Base-by-base conservation (phyloP, 1,140 invertebrate genomes). In the Drosophila micromelanica region DNA sequence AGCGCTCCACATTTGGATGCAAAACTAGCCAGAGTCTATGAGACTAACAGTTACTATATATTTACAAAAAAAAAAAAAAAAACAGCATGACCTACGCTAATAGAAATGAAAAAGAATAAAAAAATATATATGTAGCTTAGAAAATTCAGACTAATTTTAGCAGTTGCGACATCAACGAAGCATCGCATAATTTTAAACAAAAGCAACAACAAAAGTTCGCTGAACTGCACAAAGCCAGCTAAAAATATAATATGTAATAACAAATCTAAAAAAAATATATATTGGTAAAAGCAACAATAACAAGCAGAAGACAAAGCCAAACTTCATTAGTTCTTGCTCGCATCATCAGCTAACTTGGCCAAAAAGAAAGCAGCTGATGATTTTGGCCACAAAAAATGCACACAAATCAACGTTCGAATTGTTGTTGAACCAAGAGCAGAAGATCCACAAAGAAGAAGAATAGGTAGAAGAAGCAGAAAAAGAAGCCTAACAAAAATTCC, bases 351-450 rank as follows among this genome's bases (percentile, higher is more conserved):
- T 42, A 75, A 61, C 27, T 62, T 74, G 73, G 51, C 46, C 71
- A 71, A 75, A 60, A 71, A 78, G 60, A 71, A 75, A 75, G 69
- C 61, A 81, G 59, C 68, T 68, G 73, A 71, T 57, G 38, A 67
- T 67, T 49, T 45, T 51, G 54, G 54, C 62, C 63, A 68, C 70
- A 82, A 85, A 87, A 89, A 86, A 81, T 87, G 82, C 82, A 87
- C 82, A 89, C 82, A 87, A 89, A 87, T 87, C 84, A 87, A 84
- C 64, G 64, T 72, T 82, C 62, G 68, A 78, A 84, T 84, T 82
- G 71, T 74, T 71, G 63, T 27, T 52, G 67, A 76, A 78, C 73
- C 76, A 79, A 71, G 8, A 74, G 56, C 43, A 61, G 79, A 67
- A 56, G 64, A 60, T 20, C 37, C 42, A 30, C 30, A 35, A 48